A percentile compares a stretch with the other conserved stretches of the same genome.
Evolutionary conservation across 2,113 vertebrate species (phyloP).

Genomic region (Thryonomys swinderianus): DNA sequence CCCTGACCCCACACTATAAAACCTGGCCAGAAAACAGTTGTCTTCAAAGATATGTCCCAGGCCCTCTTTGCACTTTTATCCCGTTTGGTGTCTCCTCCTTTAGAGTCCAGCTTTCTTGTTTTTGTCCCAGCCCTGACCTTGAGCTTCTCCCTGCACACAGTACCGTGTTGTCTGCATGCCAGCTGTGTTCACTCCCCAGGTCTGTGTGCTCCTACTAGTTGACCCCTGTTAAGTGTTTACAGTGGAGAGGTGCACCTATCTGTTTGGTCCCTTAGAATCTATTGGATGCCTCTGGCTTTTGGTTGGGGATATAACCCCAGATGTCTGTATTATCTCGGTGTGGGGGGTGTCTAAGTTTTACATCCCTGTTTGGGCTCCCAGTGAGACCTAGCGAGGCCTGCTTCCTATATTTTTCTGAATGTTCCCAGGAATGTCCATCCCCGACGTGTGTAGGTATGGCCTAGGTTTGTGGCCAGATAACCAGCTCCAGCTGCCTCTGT

Average conservation of each 20-base stretch:
- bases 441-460: not conserved
- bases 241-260: not conserved
- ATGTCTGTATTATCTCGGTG: not conserved
- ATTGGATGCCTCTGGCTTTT: conserved; percentile 10
- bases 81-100: not conserved
- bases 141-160: not conserved
- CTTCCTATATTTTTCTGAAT: conserved; percentile 35
- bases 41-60: not conserved
- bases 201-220: conserved; percentile 22
- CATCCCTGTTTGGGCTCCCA: not conserved
- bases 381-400: not conserved
- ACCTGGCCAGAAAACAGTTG: conserved; percentile 33
- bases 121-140: not conserved
- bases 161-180: not conserved
- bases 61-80: not conserved
- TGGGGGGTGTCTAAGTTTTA: conserved; percentile 35
- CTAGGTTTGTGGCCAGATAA: not conserved
- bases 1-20: not conserved
- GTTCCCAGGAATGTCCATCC: not conserved
- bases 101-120: not conserved
- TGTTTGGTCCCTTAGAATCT: conserved; percentile 6
- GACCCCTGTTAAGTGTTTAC: not conserved
- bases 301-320: not conserved
- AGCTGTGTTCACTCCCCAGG: conserved; percentile 31
- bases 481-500: conserved; percentile 37